Evolutionary conservation across 2,113 vertebrate genomes (phyloP).

Genomic region (Hemibagrus wyckioides): DNA sequence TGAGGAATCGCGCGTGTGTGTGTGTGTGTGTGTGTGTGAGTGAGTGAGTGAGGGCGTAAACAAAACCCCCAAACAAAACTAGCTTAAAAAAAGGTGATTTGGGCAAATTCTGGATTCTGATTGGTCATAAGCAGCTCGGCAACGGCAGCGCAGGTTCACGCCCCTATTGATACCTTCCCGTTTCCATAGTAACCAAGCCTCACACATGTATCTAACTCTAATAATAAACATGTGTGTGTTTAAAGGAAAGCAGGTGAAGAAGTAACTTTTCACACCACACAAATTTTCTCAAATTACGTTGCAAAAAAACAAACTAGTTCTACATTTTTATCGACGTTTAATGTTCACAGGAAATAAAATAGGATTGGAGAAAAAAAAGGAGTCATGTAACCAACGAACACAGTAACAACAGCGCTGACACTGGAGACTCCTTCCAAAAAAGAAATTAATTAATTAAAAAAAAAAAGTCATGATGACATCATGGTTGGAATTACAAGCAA

Average conservation of each 20-base stretch:
- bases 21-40: background rate
- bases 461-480: too few species aligned
- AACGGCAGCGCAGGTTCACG: background rate
- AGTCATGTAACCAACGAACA: too few species aligned
- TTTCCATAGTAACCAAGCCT: background rate
- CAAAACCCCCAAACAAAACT: background rate
- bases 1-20: background rate
- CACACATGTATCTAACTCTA: background rate
- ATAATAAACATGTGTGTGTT: background rate
- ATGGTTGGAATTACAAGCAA: too few species aligned
- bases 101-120: background rate
- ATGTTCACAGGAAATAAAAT: too few species aligned
- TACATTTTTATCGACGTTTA: too few species aligned
- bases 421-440: background rate
- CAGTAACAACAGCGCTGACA: too few species aligned
- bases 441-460: too few species aligned
- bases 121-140: background rate
- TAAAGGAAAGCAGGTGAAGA: too few species aligned
- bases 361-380: too few species aligned
- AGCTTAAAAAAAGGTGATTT: background rate
- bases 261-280: too few species aligned
- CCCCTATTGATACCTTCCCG: background rate
- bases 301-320: too few species aligned
- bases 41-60: background rate
- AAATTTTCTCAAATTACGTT: too few species aligned